Conservation (phyloP, 35 echinoderm and acorn worm genomes). For the Heliocidaris erythrogramma region DNA sequence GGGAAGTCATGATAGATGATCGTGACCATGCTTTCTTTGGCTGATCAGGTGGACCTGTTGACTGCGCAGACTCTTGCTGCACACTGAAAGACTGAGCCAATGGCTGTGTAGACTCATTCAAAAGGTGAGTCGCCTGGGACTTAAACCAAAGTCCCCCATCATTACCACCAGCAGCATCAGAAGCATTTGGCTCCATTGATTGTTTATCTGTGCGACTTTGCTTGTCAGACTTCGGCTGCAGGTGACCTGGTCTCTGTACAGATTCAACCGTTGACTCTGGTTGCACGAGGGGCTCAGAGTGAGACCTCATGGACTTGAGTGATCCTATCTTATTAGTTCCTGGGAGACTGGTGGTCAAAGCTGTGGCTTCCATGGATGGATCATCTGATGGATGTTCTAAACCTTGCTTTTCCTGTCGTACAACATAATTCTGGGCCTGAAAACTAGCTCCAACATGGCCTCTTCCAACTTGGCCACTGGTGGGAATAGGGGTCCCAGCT, state of each 20-base stretch:
- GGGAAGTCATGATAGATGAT: background rate
- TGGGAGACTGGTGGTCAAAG: background rate
- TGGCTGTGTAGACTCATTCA: no score
- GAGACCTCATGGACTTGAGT: background rate
- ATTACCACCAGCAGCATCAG: background rate
- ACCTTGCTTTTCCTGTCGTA: background rate
- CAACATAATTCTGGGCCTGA: background rate
- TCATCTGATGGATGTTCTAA: background rate
- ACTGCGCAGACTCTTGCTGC: background rate
- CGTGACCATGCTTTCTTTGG: background rate
- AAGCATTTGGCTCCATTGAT: background rate
- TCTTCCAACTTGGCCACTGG: background rate
- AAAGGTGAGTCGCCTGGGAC: no score
- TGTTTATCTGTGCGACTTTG: no score
- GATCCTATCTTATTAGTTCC: background rate
- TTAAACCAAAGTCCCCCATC: background rate
- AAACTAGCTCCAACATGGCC: background rate
- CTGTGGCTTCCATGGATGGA: background rate
- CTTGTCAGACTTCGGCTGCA: background rate
- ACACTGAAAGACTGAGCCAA: no score
- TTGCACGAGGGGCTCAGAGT: background rate
- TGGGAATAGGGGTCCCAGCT: background rate
- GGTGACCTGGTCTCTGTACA: background rate
- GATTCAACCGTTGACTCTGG: background rate
- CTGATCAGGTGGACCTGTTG: background rate